Evolutionary conservation across 2,888 invertebrate species (phyloP).

Genomic region (Ctena decussata): DNA sequence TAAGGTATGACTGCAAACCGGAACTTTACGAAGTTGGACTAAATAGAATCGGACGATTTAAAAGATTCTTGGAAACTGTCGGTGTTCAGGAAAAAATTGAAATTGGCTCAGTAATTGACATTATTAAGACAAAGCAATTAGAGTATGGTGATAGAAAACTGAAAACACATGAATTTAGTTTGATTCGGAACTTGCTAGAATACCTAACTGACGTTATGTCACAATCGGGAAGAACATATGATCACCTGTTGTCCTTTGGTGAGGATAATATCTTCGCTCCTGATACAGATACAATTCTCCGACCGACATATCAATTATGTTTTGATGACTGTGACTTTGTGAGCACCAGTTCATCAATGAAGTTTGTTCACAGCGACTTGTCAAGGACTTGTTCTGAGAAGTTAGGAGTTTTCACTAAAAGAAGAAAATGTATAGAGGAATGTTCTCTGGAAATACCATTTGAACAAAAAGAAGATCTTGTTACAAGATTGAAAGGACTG

Average conservation of each 20-base stretch:
- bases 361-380: constrained; percentile 69
- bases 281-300: constrained; percentile 70
- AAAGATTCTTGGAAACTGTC: constrained; percentile 13
- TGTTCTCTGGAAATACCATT: constrained; percentile 71
- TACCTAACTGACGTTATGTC: constrained; percentile 25
- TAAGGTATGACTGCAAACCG: constrained; percentile 35
- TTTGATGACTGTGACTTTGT: constrained; percentile 73
- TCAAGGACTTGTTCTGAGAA: constrained; percentile 69
- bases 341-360: constrained; percentile 58
- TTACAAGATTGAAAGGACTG: constrained; percentile 79
- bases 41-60: not conserved
- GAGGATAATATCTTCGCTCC: constrained; percentile 57
- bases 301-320: constrained; percentile 68
- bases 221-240: not conserved
- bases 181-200: constrained; percentile 35
- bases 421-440: constrained; percentile 29
- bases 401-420: constrained; percentile 71
- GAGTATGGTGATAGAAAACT: not conserved
- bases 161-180: constrained; percentile 10
- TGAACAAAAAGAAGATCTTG: constrained; percentile 83
- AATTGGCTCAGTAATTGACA: constrained; percentile 17
- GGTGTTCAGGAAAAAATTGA: constrained; percentile 48
- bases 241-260: constrained; percentile 36
- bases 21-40: constrained; percentile 24
- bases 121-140: constrained; percentile 12